Evolutionary conservation across 92 coral and sea anemone species (phyloP).

Genomic region (Paragorgia papillata): DNA sequence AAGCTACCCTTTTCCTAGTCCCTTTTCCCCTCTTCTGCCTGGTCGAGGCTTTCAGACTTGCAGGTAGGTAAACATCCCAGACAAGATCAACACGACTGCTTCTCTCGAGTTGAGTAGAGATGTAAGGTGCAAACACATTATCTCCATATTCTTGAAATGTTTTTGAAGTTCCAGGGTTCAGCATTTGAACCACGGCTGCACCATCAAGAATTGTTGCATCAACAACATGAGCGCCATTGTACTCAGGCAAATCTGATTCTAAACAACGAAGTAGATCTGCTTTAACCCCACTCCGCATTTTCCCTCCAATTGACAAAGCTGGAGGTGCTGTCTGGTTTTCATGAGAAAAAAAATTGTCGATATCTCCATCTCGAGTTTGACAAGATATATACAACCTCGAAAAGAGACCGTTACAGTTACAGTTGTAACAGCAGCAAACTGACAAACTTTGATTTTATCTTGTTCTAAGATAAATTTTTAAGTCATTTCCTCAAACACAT

Average conservation of each 20-base stretch:
- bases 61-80: too few species aligned
- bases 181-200: too few species aligned
- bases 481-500: too few species aligned
- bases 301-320: neutral
- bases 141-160: conserved; percentile 9
- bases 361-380: conserved; percentile 57
- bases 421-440: too few species aligned
- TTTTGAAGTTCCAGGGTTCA: neutral
- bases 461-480: too few species aligned
- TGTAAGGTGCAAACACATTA: neutral
- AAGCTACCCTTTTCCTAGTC: too few species aligned
- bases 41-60: too few species aligned
- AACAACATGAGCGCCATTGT: neutral
- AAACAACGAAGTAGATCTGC: conserved; percentile 4
- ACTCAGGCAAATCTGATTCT: neutral
- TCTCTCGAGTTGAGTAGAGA: conserved; percentile 2
- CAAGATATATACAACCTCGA: conserved; percentile 62
- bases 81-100: conserved; percentile 30
- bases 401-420: conserved; percentile 54
- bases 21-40: too few species aligned
- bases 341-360: conserved; percentile 50
- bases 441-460: too few species aligned
- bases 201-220: conserved; percentile 17
- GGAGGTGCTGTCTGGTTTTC: conserved; percentile 68
- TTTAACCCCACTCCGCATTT: conserved; percentile 12